Percentiles rank a stretch among this genome's conserved stretches.
These are phyloP conservation scores for Pterocles burchelli DNA, from an alignment of 2,113 vertebrate genomes.

Conservation along the genomic window DNA sequence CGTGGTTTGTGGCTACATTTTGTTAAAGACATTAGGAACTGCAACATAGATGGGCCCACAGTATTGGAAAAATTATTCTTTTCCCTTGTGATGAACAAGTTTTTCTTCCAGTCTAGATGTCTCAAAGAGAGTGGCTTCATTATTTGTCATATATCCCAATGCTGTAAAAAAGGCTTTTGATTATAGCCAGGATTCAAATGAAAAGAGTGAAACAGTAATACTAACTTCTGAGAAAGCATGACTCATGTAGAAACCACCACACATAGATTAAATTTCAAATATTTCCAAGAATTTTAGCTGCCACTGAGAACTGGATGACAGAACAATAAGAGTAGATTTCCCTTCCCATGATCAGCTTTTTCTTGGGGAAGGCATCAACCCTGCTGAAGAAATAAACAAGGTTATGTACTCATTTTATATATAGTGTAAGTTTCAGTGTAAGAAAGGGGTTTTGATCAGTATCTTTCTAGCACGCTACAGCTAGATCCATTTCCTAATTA, in stretches of 20 bases:
- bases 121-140: slow-evolving; percentile 24
- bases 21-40: slow-evolving; percentile 67
- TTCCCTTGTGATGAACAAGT: slow-evolving; percentile 63
- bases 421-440: neutral
- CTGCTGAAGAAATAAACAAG: slow-evolving; percentile 35
- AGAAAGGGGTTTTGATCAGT: neutral
- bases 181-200: slow-evolving; percentile 62
- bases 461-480: neutral
- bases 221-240: slow-evolving; percentile 54
- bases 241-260: slow-evolving; percentile 40
- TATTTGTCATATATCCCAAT: slow-evolving; percentile 48
- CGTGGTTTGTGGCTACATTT: slow-evolving; percentile 75
- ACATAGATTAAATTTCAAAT: slow-evolving; percentile 17
- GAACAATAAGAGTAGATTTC: neutral
- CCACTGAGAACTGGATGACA: slow-evolving; percentile 4
- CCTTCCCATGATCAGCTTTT: slow-evolving; percentile 37
- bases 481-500: neutral
- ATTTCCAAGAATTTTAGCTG: slow-evolving; percentile 51
- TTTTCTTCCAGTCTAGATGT: slow-evolving; percentile 51
- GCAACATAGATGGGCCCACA: slow-evolving; percentile 20
- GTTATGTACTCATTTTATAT: slow-evolving; percentile 23
- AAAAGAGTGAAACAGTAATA: slow-evolving; percentile 54
- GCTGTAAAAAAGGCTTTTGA: slow-evolving; percentile 67
- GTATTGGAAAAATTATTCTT: slow-evolving; percentile 34
- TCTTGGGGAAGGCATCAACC: neutral